Evolutionary conservation across 2,797 vertebrate species (phyloP).

Genomic region (Sciurus vulgaris): DNA sequence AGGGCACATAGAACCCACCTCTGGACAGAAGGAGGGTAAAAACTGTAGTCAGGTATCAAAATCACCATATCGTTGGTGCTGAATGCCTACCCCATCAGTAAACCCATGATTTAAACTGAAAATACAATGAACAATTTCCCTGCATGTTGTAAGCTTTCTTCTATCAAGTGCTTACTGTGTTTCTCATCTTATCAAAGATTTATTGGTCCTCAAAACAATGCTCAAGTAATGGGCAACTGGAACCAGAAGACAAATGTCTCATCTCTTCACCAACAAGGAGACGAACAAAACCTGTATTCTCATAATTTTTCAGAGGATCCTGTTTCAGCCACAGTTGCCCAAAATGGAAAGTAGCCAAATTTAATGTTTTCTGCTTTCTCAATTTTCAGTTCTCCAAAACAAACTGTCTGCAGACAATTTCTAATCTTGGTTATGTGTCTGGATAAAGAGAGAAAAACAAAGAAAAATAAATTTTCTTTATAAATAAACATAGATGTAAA

Average conservation of each 20-base stretch:
- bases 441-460: neutral
- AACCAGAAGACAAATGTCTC: neutral
- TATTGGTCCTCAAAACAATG: too few species aligned
- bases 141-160: neutral
- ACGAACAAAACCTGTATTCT: neutral
- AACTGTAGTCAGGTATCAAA: neutral
- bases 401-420: neutral
- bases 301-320: neutral
- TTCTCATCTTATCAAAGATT: neutral
- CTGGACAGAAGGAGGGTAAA: neutral
- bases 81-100: neutral
- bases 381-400: neutral
- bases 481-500: neutral
- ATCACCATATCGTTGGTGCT: rapidly evolving
- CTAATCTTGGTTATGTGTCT: neutral
- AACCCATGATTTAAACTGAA: neutral
- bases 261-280: neutral
- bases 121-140: neutral
- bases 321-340: too few species aligned
- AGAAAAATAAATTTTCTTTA: neutral
- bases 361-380: neutral
- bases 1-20: neutral
- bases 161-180: too few species aligned
- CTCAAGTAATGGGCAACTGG: neutral
- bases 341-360: neutral